Percentiles rank a stretch among this genome's conserved stretches.
phyloP scores from a whole-genome alignment of 1,140 invertebrate genomes.

The Octopus sinensis region DNA sequence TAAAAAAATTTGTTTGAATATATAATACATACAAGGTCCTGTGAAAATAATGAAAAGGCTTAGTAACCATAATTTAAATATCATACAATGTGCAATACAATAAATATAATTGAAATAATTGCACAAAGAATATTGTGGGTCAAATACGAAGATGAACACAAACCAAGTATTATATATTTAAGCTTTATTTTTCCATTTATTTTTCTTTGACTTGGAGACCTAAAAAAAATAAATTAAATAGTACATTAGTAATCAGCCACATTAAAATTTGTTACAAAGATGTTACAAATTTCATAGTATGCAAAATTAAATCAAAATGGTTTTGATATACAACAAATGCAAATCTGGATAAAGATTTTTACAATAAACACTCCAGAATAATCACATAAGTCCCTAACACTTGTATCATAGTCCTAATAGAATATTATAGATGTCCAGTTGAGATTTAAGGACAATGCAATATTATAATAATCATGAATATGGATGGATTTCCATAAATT shows the following conservation, averaged over 20 bases:
- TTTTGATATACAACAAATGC: background rate
- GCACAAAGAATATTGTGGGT: background rate
- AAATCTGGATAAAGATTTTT: background rate
- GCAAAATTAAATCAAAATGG: background rate
- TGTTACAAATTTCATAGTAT: background rate
- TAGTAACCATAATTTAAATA: background rate
- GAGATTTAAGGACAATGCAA: too few relatives aligned
- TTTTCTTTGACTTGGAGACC: conserved; percentile 8
- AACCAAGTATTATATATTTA: background rate
- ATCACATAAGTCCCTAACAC: background rate
- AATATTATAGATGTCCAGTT: too few relatives aligned
- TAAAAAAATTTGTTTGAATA: background rate
- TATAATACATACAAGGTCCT: background rate
- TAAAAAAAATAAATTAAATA: background rate
- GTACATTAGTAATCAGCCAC: background rate
- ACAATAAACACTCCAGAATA: background rate
- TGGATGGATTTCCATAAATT: too few relatives aligned
- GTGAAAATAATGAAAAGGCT: background rate
- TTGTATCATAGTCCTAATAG: background rate
- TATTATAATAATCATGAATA: too few relatives aligned
- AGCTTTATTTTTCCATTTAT: background rate
- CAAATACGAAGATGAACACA: background rate
- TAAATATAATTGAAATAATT: background rate
- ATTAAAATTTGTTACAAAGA: background rate
- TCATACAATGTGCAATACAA: background rate